These are phyloP conservation scores for Elysia chlorotica DNA, from an alignment of 1,140 invertebrate genomes.

Conservation along the genomic window DNA sequence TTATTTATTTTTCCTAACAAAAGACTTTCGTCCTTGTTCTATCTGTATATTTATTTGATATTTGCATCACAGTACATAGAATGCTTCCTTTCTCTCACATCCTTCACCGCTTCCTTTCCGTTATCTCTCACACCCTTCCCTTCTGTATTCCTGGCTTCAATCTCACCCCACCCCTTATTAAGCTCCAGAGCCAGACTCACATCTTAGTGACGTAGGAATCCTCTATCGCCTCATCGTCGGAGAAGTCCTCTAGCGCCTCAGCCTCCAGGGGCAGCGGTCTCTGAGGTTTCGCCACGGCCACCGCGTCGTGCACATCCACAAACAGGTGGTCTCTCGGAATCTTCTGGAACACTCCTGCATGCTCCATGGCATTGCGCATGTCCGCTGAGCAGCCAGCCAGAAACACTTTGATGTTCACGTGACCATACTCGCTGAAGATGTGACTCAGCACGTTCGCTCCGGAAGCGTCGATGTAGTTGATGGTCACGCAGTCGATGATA, in stretches of 20 bases:
- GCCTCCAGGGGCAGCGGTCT: conserved; percentile 30
- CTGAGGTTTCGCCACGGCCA: conserved; percentile 42
- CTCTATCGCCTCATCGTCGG: conserved; percentile 51
- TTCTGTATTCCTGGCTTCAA: background rate
- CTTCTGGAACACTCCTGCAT: conserved; percentile 46
- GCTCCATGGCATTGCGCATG: conserved; percentile 44
- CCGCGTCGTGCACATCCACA: conserved; percentile 46
- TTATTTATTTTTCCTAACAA: background rate
- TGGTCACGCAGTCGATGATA: conserved; percentile 59
- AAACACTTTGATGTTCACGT: conserved; percentile 52
- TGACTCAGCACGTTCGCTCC: conserved; percentile 59
- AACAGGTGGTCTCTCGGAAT: conserved; percentile 46
- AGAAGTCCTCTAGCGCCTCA: conserved; percentile 42
- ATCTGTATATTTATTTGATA: background rate
- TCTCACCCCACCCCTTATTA: background rate
- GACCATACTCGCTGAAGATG: conserved; percentile 49
- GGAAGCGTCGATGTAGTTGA: conserved; percentile 62
- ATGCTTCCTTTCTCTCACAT: background rate
- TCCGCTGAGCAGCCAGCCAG: conserved; percentile 41
- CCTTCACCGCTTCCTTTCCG: no score
- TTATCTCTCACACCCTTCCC: background rate
- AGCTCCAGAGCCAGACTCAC: conserved; percentile 11
- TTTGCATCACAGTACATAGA: background rate
- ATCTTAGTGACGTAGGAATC: conserved; percentile 53
- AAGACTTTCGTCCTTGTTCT: background rate